Evolutionary conservation across 2,113 vertebrate species (phyloP), one percentile per base, ranked within the genome.

Genomic region (Cochlearius cochlearius): DNA sequence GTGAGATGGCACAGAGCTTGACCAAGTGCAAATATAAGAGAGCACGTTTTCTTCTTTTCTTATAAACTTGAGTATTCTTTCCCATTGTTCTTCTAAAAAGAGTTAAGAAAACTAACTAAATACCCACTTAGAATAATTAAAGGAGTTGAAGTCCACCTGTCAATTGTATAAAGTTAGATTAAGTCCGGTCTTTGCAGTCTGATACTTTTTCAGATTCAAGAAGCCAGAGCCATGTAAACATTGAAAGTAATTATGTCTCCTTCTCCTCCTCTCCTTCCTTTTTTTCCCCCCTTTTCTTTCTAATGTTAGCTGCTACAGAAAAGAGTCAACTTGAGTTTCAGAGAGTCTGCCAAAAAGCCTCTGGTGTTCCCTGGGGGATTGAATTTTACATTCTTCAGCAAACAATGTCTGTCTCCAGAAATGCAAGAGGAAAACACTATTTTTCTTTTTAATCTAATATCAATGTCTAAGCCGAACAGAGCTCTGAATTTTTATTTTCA

Each of bases 311-410:
- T 95, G 75, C 86, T 97, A 88, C 32, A 94, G 86, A 97, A 94
- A 94, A 93, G 88, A 95, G 47, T 96, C 94, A 96, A 96, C 90
- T 97, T 96, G 88, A 97, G 84, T 96, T 96, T 94, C 94, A 91
- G 71, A 79, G 52, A 59, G 67, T 69, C 95, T 97, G 96, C 90
- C 96, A 98, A 94, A 92, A 97, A 95, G 82, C 84, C 85, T 93
- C 62, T 91, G 91, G 94, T 87, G 87, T 98, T 96, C 90, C 79
- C 93, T 34, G 22, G 53, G 83, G 94, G 49, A 95, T 15, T 94
- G 94, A 96, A 96, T 97, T 97, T 96, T 97, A 86, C 90, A 90
- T 97, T 97, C 90, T 91, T 97, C 92, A 91, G 69, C 86, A 97
- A 96, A 96, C 81, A 96, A 71, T 92, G 77, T 84, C 94, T 93